phyloP scores from a whole-genome alignment of 2,888 invertebrate genomes.

The Lepeophtheirus nordmannii region DNA sequence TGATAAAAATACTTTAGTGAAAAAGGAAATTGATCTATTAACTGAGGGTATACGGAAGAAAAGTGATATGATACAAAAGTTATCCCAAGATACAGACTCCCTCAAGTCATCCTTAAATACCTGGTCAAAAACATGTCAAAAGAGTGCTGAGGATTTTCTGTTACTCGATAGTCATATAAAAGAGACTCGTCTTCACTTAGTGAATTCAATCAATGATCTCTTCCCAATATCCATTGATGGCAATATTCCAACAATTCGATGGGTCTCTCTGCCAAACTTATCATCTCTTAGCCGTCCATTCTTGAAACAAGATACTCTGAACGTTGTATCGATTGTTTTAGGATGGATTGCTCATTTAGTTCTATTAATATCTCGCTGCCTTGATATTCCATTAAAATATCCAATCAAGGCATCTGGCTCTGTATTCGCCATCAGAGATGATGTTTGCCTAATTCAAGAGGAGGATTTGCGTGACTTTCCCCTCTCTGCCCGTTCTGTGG shows the following conservation, averaged over 20 bases:
- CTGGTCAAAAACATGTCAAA: neutral
- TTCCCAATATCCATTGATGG: conserved; percentile 1
- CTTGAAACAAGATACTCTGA: neutral
- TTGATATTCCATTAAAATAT: neutral
- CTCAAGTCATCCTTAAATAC: neutral
- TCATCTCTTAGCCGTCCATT: neutral
- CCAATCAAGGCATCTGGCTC: neutral
- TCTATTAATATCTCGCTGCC: neutral
- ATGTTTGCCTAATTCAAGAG: neutral
- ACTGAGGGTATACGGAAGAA: neutral
- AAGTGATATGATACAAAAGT: neutral
- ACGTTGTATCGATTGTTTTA: neutral
- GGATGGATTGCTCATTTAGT: neutral
- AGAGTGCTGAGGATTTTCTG: neutral
- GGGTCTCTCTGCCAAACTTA: neutral
- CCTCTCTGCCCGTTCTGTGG: neutral
- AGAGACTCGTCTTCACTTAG: neutral
- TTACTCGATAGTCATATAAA: neutral
- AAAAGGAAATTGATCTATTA: neutral
- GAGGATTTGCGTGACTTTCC: neutral
- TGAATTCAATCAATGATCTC: neutral
- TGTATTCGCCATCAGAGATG: neutral
- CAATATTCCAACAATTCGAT: neutral
- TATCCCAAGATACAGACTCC: neutral
- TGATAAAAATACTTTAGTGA: neutral